These are phyloP conservation scores for Shargacucullia verbasci DNA, from an alignment of 2,888 invertebrate species.

Conservation along the genomic window DNA sequence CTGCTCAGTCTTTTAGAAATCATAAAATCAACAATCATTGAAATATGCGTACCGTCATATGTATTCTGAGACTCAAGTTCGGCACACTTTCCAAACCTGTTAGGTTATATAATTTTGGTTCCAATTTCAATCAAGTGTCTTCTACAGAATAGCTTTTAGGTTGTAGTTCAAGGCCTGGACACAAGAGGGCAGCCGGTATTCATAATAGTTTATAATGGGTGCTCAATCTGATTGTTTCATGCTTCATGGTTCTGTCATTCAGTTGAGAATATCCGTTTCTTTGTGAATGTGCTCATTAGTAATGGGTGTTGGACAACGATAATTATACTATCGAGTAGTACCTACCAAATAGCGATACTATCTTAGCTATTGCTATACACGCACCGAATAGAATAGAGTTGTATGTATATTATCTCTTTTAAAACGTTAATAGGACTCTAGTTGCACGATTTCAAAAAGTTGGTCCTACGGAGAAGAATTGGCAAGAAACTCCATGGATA, in stretches of 20 bases:
- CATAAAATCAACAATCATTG: too few species aligned
- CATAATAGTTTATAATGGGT: conserved; percentile 13
- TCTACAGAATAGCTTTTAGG: conserved; percentile 17
- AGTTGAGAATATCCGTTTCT: conserved; percentile 33
- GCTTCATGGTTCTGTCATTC: conserved; percentile 37
- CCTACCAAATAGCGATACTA: conserved; percentile 21
- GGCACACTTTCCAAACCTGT: neutral
- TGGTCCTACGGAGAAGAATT: too few species aligned
- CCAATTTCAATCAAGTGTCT: conserved; percentile 14
- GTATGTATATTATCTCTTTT: too few species aligned
- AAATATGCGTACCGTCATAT: too few species aligned
- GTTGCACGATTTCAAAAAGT: too few species aligned
- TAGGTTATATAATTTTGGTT: conserved; percentile 21
- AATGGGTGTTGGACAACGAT: conserved; percentile 4
- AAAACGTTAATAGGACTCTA: too few species aligned
- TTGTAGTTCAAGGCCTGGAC: conserved; percentile 43
- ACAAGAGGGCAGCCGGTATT: neutral
- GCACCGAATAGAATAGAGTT: too few species aligned
- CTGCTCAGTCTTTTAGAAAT: too few species aligned
- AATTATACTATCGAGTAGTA: conserved; percentile 9
- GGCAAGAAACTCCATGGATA: too few species aligned
- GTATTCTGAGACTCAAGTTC: too few species aligned
- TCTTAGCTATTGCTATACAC: conserved; percentile 24
- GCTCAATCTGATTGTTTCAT: conserved; percentile 53
- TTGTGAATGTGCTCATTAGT: conserved; percentile 27